These are phyloP conservation scores for Brachyhypopomus occidentalis DNA, from an alignment of 2,113 vertebrate genomes.

Conservation along the genomic window DNA sequence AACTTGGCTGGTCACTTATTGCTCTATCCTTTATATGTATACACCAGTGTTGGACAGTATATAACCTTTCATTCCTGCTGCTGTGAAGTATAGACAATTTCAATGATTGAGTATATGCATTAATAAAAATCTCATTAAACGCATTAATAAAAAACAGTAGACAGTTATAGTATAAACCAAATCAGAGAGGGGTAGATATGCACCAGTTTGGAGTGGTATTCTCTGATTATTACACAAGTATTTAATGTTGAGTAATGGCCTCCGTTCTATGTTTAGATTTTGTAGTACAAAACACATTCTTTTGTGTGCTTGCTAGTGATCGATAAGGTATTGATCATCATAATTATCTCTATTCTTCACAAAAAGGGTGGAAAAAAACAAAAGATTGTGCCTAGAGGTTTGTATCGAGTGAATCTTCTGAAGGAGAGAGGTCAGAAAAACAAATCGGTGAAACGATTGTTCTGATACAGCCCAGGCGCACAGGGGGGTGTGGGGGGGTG, in stretches of 20 bases:
- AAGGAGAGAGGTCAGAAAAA: conserved; percentile 36
- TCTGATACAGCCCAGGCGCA: conserved; percentile 37
- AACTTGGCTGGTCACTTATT: no score
- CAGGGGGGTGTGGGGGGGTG: not conserved
- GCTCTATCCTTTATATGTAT: no score
- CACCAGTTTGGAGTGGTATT: not conserved
- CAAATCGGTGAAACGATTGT: conserved; percentile 41
- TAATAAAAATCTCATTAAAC: no score
- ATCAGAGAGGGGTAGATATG: not conserved
- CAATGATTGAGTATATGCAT: no score
- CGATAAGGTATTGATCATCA: conserved; percentile 18
- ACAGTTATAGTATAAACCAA: no score
- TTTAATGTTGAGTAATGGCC: conserved; percentile 27
- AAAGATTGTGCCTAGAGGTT: conserved; percentile 26
- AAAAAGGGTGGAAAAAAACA: conserved; percentile 9
- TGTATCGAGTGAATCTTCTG: conserved; percentile 20
- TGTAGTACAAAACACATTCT: conserved; percentile 7
- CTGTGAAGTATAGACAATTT: no score
- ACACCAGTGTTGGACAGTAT: no score
- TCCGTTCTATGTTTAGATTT: conserved; percentile 30
- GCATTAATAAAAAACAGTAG: no score
- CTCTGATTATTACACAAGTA: conserved; percentile 6
- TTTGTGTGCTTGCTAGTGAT: not conserved
- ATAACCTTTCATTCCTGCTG: no score
- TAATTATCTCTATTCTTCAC: conserved; percentile 16